Conservation (phyloP, 92 coral and sea anemone species). For the Palythoa grandiflora region DNA sequence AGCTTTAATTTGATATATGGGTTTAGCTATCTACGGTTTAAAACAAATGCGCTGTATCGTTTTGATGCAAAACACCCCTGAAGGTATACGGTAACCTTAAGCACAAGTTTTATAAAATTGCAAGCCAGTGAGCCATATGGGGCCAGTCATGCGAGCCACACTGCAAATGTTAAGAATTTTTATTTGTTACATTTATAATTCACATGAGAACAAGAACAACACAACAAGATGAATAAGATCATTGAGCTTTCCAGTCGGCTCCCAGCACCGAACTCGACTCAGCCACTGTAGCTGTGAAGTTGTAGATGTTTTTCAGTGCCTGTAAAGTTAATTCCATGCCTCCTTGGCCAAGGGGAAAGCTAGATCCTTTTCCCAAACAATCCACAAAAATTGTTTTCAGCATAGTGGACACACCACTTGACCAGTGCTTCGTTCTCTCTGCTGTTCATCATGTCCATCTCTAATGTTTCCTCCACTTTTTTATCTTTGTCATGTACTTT, state of each 20-base stretch:
- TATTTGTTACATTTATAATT: too few species aligned
- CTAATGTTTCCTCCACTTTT: too few species aligned
- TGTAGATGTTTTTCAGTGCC: background rate
- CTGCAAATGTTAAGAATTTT: too few species aligned
- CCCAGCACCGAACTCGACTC: slow-evolving; percentile 15
- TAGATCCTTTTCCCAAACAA: background rate
- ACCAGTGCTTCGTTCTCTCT: background rate
- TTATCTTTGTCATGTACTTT: too few species aligned
- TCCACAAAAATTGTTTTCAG: background rate
- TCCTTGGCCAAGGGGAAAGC: background rate
- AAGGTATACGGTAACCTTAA: too few species aligned
- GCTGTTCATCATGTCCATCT: background rate
- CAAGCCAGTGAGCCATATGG: too few species aligned
- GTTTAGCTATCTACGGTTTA: too few species aligned
- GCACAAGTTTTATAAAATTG: too few species aligned
- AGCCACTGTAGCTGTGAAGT: background rate
- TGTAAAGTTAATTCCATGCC: slow-evolving; percentile 2
- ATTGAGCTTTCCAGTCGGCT: slow-evolving; percentile 15
- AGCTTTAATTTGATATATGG: too few species aligned
- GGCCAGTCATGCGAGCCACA: too few species aligned
- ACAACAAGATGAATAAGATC: background rate
- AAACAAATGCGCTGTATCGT: too few species aligned
- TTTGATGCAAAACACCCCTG: too few species aligned
- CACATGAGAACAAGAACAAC: background rate
- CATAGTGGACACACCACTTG: background rate